Evolutionary conservation across 2,113 vertebrate species (phyloP).

Genomic region (Hipposideros armiger): DNA sequence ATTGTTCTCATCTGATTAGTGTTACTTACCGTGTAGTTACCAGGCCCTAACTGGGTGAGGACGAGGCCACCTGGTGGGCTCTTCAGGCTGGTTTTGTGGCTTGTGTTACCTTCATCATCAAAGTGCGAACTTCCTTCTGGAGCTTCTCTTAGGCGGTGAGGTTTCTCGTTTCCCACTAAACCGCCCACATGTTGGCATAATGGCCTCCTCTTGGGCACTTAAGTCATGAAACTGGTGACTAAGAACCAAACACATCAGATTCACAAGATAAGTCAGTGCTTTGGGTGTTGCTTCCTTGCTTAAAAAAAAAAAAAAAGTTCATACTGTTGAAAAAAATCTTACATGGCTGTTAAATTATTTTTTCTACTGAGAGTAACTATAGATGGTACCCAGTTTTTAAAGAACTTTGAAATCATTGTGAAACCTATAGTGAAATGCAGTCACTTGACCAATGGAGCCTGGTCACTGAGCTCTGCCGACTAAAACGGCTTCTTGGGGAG

Average conservation of each 20-base stretch:
- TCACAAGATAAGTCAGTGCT: background rate
- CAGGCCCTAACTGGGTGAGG: background rate
- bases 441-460: fast-evolving
- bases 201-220: too few species aligned
- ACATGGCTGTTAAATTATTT: background rate
- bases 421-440: background rate
- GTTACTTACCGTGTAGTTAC: background rate
- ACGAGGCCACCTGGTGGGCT: background rate
- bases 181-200: too few species aligned
- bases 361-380: background rate
- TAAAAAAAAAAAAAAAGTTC: background rate
- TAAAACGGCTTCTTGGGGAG: background rate
- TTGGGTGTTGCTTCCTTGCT: background rate
- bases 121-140: too few species aligned
- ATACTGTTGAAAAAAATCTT: background rate
- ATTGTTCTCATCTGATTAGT: background rate
- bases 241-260: background rate
- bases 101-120: background rate
- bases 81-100: background rate
- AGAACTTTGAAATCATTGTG: background rate
- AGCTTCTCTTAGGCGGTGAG: background rate
- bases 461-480: background rate
- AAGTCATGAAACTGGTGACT: background rate
- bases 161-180: too few species aligned
- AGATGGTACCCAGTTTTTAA: background rate